Evolutionary conservation across 2,113 vertebrate species (phyloP), one percentile per base, ranked within the genome.

Genomic region (Zosterops borbonicus): DNA sequence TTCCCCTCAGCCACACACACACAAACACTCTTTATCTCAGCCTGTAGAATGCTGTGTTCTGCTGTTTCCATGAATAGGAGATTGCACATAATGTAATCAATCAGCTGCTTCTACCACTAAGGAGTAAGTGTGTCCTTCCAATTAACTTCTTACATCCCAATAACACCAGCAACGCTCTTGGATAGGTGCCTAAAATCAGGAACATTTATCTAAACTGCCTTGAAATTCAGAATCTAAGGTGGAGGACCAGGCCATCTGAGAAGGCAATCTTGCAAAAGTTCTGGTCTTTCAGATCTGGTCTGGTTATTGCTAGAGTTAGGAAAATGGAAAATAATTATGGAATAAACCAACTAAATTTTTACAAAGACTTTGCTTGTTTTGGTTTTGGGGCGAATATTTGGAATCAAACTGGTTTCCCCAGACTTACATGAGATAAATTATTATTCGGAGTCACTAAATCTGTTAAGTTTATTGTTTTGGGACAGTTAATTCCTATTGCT

Each of bases 21-120:
- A 96, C 96, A 96, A 96, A 95, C 94, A 95, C 68, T 95, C 95
- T 96, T 96, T 97, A 96, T 95, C 93, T 96, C 85, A 83, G 93
- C 75, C 92, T 74, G 70, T 92, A 97, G 93, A 96, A 94, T 94
- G 71, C 79, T 71, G 12, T 81, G 79, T 96, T 91, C 93, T 94
- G 76, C 92, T 95, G 23, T 81, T 94, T 27, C 79, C 80, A 3
- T 95, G 93, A 94, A 92, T 89, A 97, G 92, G 56, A 88, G 85
- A 92, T 91, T 92, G 65, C 83, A 75, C 68, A 39, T 92, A 86
- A 89, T 92, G 64, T 89, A 86, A 93, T 97, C 84, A 68, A 93
- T 96, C 85, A 84, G 68, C 83, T 84, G 25, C 64, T 95, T 93
- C 80, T 83, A 55, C 42, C 21, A 25, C 75, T 76, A 63, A 91